These are phyloP conservation scores for Drosophila buzzatii DNA, from an alignment of 2,888 invertebrate species.

Conservation along the genomic window DNA sequence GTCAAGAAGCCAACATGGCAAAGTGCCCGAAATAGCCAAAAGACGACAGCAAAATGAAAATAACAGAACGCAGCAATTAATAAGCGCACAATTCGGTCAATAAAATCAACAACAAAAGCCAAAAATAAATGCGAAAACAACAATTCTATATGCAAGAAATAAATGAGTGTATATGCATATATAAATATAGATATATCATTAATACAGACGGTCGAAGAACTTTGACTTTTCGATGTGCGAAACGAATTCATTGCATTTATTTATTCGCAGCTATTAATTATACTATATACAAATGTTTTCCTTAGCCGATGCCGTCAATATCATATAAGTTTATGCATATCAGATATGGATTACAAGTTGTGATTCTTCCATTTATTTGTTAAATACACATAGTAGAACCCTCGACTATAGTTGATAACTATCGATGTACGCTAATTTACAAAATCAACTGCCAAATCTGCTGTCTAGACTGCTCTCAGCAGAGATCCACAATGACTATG, in stretches of 20 bases:
- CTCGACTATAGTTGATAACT: not conserved
- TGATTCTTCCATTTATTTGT: not conserved
- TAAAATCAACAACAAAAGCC: constrained; percentile 56
- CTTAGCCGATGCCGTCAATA: not conserved
- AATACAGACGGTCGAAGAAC: constrained; percentile 2
- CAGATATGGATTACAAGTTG: not conserved
- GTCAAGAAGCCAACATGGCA: constrained; percentile 60
- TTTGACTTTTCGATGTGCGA: not conserved
- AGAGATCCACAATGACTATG: not conserved
- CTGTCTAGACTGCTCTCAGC: not conserved
- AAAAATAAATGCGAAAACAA: constrained; percentile 28
- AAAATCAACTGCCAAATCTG: too few relatives aligned
- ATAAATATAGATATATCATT: constrained; percentile 2
- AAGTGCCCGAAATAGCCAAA: constrained; percentile 51
- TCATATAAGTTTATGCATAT: not conserved
- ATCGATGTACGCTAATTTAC: not conserved
- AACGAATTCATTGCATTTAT: not conserved
- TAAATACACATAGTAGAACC: not conserved
- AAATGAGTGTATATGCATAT: constrained; percentile 7
- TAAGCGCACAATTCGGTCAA: constrained; percentile 71
- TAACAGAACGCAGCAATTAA: constrained; percentile 62
- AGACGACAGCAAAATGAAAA: constrained; percentile 15
- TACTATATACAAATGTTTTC: not conserved
- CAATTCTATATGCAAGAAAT: constrained; percentile 23
- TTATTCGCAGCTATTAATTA: not conserved